Percentiles rank a stretch among this genome's conserved stretches.
These are phyloP conservation scores for Lota lota DNA, from an alignment of 2,113 vertebrate species.

Conservation along the genomic window DNA sequence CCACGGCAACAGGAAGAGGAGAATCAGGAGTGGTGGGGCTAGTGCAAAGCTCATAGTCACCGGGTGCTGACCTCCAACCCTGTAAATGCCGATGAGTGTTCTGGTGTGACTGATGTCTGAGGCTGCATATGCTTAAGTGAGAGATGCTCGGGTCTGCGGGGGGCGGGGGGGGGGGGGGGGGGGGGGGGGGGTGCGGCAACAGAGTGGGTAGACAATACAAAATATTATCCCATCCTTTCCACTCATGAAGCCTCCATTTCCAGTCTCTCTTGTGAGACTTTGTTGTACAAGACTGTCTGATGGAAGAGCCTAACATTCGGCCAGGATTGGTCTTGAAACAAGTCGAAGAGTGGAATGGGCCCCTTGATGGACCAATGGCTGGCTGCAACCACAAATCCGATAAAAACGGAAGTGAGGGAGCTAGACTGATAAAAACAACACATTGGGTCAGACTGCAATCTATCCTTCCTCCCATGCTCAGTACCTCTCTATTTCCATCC, in stretches of 20 bases:
- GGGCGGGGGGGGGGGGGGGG: background rate
- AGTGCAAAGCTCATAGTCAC: slow-evolving; percentile 48
- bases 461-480: background rate
- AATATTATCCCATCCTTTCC: no score
- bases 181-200: slow-evolving; percentile 3
- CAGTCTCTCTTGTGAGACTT: no score
- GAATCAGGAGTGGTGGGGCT: slow-evolving; percentile 49
- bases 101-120: slow-evolving; percentile 55
- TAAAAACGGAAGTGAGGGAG: no score
- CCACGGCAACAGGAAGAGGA: slow-evolving; percentile 54
- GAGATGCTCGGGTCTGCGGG: slow-evolving; percentile 22
- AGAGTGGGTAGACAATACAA: background rate
- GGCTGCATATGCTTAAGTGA: slow-evolving; percentile 36
- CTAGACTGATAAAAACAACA: no score
- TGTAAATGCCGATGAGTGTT: slow-evolving; percentile 65
- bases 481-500: background rate
- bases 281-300: background rate
- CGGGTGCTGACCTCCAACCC: slow-evolving; percentile 39
- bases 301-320: background rate
- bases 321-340: no score
- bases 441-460: slow-evolving; percentile 1
- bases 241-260: no score
- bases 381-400: no score
- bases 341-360: no score
- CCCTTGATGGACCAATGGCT: no score